These are phyloP conservation scores for Leucozona laternaria DNA, from an alignment of 2,888 invertebrate genomes.

Conservation along the genomic window DNA sequence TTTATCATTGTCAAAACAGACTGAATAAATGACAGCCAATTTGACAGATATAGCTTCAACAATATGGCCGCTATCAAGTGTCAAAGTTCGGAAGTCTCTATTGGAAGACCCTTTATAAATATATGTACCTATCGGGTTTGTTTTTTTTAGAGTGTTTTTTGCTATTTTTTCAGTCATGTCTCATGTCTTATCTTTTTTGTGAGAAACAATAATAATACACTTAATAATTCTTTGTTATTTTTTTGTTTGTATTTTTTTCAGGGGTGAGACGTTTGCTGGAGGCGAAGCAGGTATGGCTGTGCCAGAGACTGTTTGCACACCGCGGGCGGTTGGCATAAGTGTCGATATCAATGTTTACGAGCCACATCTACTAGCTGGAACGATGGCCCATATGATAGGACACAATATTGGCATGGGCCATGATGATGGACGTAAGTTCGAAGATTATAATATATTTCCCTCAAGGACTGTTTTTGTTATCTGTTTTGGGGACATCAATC, in stretches of 20 bases:
- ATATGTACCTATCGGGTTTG: neutral
- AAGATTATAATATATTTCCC: constrained; percentile 38
- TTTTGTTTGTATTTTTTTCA: constrained; percentile 81
- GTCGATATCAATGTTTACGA: constrained; percentile 97
- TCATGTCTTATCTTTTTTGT: constrained; percentile 15
- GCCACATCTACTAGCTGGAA: constrained; percentile 96
- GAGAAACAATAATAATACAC: constrained; percentile 22
- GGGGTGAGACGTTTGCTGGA: constrained; percentile 93
- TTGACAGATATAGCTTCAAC: too few relatives aligned
- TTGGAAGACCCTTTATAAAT: too few relatives aligned
- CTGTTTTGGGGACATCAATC: constrained; percentile 59
- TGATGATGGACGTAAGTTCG: constrained; percentile 91
- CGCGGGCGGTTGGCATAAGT: constrained; percentile 96
- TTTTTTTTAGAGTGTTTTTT: neutral
- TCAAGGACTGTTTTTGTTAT: constrained; percentile 27
- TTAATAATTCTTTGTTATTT: constrained; percentile 36
- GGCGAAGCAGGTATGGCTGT: constrained; percentile 97
- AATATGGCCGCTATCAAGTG: too few relatives aligned
- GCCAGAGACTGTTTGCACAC: constrained; percentile 96
- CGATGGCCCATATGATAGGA: constrained; percentile 99
- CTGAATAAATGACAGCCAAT: too few relatives aligned
- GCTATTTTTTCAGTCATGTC: neutral
- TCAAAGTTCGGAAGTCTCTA: too few relatives aligned
- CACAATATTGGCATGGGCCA: constrained; percentile 99
- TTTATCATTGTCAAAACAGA: too few relatives aligned